Percentiles rank a stretch among this genome's conserved stretches.
Evolutionary conservation across 2,113 vertebrate genomes (phyloP).

Genomic region (Oreochromis aureus): DNA sequence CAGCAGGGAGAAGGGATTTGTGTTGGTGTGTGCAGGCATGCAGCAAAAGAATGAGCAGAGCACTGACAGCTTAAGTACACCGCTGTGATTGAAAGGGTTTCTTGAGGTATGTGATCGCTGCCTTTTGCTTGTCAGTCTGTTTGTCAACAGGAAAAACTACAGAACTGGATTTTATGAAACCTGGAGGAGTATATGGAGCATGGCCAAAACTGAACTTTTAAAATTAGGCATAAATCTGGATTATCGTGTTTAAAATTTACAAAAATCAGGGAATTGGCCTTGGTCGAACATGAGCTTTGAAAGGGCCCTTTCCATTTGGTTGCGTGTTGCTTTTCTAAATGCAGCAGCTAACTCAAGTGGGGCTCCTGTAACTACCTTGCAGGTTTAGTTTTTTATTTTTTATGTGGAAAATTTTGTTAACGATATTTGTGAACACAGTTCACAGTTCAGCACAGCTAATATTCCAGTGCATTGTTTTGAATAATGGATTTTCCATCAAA

Average conservation of each 20-base stretch:
- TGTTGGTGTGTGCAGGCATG: conserved; percentile 8
- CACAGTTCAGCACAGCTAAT: neutral
- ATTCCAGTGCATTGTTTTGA: neutral
- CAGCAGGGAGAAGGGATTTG: neutral
- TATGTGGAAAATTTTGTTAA: neutral
- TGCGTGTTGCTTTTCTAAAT: neutral
- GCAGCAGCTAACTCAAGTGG: neutral
- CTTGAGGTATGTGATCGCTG: neutral
- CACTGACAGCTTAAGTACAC: neutral
- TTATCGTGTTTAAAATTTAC: neutral
- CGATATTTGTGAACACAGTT: neutral
- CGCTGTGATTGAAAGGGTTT: neutral
- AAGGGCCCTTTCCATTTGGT: neutral
- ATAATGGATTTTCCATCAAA: neutral
- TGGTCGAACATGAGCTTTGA: neutral
- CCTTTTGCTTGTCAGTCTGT: neutral
- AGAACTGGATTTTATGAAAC: neutral
- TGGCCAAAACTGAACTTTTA: neutral
- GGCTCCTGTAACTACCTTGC: neutral
- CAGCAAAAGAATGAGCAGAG: conserved; percentile 9
- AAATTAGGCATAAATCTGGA: neutral
- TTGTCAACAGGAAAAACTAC: neutral
- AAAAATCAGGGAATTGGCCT: neutral
- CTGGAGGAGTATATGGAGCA: neutral
- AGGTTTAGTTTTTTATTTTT: neutral